phyloP scores from a whole-genome alignment of 2,797 vertebrate genomes.

The Rhincodon typus region DNA sequence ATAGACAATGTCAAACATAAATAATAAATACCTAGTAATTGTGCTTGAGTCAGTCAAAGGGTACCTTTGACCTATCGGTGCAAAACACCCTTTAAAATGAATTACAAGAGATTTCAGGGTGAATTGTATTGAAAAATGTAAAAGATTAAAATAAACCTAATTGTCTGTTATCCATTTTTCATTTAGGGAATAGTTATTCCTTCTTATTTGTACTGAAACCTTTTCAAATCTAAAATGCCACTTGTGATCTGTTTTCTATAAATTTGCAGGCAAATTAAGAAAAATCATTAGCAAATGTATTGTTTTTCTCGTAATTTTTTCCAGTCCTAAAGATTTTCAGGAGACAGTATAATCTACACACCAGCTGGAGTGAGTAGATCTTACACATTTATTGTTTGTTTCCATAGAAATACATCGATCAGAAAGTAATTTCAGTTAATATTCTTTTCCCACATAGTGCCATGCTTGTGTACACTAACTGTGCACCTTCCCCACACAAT shows the following conservation, averaged over 20 bases:
- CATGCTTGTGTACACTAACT: conserved; percentile 61
- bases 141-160: conserved; percentile 17
- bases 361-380: conserved; percentile 49
- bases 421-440: conserved; percentile 73
- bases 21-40: conserved; percentile 24
- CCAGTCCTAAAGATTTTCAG: conserved; percentile 47
- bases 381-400: conserved; percentile 67
- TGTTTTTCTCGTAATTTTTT: not conserved
- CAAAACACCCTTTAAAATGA: conserved; percentile 22
- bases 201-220: conserved; percentile 12
- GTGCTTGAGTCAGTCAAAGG: conserved; percentile 24
- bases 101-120: not conserved
- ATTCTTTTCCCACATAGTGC: conserved; percentile 68
- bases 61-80: conserved; percentile 11
- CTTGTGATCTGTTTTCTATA: conserved; percentile 40
- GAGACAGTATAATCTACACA: conserved; percentile 42
- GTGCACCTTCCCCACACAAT: conserved; percentile 63
- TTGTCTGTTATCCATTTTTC: conserved; percentile 22
- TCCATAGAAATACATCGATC: conserved; percentile 90
- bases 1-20: conserved; percentile 19
- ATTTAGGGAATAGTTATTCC: not conserved
- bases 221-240: conserved; percentile 39
- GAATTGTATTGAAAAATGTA: conserved; percentile 3
- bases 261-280: conserved; percentile 42
- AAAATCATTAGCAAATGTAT: conserved; percentile 42